A percentile compares a stretch with the other conserved stretches of the same genome.
phyloP scores from a whole-genome alignment of 2,888 invertebrate species.

The Arenicola marina region DNA sequence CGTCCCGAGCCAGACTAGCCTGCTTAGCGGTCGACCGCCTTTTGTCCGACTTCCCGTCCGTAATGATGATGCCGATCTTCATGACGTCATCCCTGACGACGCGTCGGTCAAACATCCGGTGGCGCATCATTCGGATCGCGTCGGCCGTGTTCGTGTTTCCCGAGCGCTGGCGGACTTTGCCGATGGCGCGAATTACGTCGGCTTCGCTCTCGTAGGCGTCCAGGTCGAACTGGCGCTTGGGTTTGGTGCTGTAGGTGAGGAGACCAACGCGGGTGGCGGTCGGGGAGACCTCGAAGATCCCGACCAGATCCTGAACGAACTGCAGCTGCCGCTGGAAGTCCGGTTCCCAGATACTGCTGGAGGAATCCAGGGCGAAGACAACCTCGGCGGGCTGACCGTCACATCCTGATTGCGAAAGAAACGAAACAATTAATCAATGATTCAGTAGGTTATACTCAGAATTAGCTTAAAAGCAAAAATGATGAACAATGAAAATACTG shows the following conservation, averaged over 20 bases:
- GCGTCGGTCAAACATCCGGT: conserved; percentile 6
- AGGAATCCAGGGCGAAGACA: conserved; percentile 41
- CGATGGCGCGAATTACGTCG: conserved; percentile 27
- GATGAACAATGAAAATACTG: too few relatives aligned
- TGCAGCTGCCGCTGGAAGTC: conserved; percentile 45
- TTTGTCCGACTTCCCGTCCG: conserved; percentile 41
- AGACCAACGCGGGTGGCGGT: conserved; percentile 44
- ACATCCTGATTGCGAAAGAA: too few relatives aligned
- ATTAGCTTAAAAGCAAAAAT: too few relatives aligned
- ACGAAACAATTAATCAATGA: too few relatives aligned
- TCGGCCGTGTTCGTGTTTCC: conserved; percentile 30
- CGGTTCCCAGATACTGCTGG: conserved; percentile 43
- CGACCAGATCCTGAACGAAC: conserved; percentile 44
- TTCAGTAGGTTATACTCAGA: too few relatives aligned
- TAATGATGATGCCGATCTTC: conserved; percentile 40
- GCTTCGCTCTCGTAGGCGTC: conserved; percentile 12
- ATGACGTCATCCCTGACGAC: conserved; percentile 19
- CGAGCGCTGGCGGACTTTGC: conserved; percentile 22
- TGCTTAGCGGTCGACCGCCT: conserved; percentile 34
- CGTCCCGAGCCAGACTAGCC: conserved; percentile 4
- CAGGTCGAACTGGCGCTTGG: conserved; percentile 30
- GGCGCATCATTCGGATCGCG: conserved; percentile 21
- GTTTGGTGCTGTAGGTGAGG: conserved; percentile 34
- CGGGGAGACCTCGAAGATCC: conserved; percentile 40
- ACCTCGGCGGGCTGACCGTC: conserved; percentile 38